Base-by-base conservation (phyloP, 23 tunicate species). In the Styela plicata region DNA sequence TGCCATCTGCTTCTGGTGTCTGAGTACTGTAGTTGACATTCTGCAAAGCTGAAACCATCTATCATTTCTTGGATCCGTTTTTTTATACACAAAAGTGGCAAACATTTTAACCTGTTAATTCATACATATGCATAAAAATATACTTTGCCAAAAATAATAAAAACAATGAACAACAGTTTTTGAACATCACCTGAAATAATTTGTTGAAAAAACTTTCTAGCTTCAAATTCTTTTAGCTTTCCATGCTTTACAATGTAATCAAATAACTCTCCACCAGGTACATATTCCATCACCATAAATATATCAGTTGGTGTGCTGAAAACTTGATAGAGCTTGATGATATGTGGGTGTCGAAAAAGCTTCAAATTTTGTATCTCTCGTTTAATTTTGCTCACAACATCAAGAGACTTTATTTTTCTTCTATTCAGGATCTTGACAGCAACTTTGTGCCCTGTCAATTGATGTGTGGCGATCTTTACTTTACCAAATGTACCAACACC, bases 251-350 rank as follows among this genome's bases (percentile, higher is more conserved):
- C 96, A 70, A 96, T 96, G 79, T 96, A 96, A 78, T 96, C 99
- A 74, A 96, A 96, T 36, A 96, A 74, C 63, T 96, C 99, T 10
- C 99, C 99, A 28, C 99, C 99, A 30, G 99, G 94, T 0, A 96
- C 99, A 84, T 96, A 96, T 88, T 96, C 99, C 99, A 96, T 96
- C 2, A 96, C 99, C 99, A 96, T 87, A 74, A 96, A 96, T 30
- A 96, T 87, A 63, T 96, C 99, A 20, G 99, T 96, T 0, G 99
- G 99, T 0, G 97, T 88, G 68, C 97, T 93, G 73, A 91, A 86
- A 36, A 96, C 99, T 82, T 96, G 99, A 82, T 96, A 96, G 3
- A 96, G 82, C 92, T 96, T 96, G 82, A 96, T 96, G 31, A 96
- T 96, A 69, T 96, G 99, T 2, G 99, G 99, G 70, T 96, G 99